Evolutionary conservation across 2,797 vertebrate genomes (phyloP), one percentile per base, ranked within the genome.

Genomic region (Macrochelys suwanniensis): DNA sequence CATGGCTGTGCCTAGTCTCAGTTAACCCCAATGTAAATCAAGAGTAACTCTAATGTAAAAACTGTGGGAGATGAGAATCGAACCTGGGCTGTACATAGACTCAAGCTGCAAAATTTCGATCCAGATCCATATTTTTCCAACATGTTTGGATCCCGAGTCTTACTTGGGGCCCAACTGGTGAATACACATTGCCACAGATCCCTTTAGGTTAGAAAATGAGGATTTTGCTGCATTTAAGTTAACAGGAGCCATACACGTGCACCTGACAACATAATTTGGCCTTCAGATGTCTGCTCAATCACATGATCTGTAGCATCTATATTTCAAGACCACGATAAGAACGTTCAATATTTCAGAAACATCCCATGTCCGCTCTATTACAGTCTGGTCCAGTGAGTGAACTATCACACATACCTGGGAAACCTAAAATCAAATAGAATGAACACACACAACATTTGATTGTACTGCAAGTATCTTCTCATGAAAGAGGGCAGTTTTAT

Each of bases 391-490:
- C 71, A 91, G 56, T 42, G 53, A 95, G 53, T 85, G 85, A 90
- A 0, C 51, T 89, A 53, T 56, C 25, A 77, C 65, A 94, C 79
- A 42, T 65, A 17, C 79, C 50, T 93, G 85, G 45, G 33, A 33
- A 33, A 94, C 89, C 53, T 33, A 74, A 71, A 91, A 77, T 51
- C 28, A 82, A 37, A 47, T 4, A 56, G 54, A 56, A 56, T 25
- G 21, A 25, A 56, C 31, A 17, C 51, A 5, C 80, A 11, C 61
- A 77, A 13, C 23, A 71, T 76, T 13, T 65, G 21, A 65, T 33
- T 86, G 56, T 86, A 94, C 93, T 68, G 21, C 11, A 49, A 79
- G 16, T n/a, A 79, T 92, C 42, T 92, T 56, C 54, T 56, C 9
- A 56, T 23, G 23, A 56, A 56, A 23, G 23, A 56, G 54, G 54